A percentile compares a stretch with the other conserved stretches of the same genome.
Evolutionary conservation across 2,113 vertebrate species (phyloP).

Genomic region (Strix aluco): DNA sequence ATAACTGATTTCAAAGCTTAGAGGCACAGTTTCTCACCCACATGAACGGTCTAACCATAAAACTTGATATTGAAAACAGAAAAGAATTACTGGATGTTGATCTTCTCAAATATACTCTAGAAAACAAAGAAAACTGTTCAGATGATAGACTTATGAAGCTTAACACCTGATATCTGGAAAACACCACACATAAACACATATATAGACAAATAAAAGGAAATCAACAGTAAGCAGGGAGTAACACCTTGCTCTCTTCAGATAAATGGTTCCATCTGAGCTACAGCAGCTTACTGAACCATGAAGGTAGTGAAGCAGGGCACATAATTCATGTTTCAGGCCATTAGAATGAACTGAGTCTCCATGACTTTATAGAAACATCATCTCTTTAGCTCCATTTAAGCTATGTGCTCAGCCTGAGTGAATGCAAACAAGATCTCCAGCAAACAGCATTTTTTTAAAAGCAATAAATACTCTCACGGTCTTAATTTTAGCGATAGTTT

Average conservation of each 20-base stretch:
- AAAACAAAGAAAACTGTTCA: neutral
- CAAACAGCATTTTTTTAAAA: constrained; percentile 27
- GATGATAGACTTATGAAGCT: neutral
- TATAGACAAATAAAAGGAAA: neutral
- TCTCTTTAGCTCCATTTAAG: constrained; percentile 53
- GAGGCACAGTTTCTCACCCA: neutral
- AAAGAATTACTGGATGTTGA: neutral
- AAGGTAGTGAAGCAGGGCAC: constrained; percentile 41
- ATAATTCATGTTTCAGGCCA: constrained; percentile 40
- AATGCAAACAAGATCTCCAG: constrained; percentile 6
- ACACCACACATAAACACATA: neutral
- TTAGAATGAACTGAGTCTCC: constrained; percentile 44
- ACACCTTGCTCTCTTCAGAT: neutral
- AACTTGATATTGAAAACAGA: neutral
- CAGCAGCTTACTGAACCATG: constrained; percentile 30
- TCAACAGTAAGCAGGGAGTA: neutral
- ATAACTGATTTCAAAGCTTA: neutral
- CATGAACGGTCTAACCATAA: neutral
- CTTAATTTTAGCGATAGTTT: constrained; percentile 36
- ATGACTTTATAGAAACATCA: constrained; percentile 53
- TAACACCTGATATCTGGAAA: neutral
- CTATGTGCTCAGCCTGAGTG: constrained; percentile 13
- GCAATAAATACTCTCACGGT: neutral
- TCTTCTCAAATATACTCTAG: neutral
- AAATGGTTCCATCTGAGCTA: constrained; percentile 6